Conservation (phyloP, 2,888 invertebrate genomes). For the Agapetus fuscipes region DNA sequence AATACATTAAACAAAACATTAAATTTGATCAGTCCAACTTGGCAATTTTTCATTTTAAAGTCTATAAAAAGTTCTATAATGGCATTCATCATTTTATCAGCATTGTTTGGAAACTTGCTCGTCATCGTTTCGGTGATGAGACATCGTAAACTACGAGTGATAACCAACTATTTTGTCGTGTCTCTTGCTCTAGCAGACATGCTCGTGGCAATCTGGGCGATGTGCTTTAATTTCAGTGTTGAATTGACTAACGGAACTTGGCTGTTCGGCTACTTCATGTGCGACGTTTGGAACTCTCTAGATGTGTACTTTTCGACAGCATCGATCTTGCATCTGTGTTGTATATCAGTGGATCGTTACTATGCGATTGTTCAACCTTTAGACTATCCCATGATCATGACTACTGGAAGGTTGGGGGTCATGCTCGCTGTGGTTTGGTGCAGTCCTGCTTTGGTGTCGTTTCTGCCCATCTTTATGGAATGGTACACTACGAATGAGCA, state of each 20-base stretch:
- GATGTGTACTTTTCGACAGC: conserved; percentile 94
- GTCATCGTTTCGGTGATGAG: conserved; percentile 84
- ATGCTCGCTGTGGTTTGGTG: conserved; percentile 89
- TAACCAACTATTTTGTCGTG: conserved; percentile 94
- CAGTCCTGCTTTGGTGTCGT: conserved; percentile 84
- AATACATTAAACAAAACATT: no score
- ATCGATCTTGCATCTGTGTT: conserved; percentile 87
- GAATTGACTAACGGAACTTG: conserved; percentile 76
- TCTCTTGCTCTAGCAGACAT: conserved; percentile 90
- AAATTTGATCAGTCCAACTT: conserved; percentile 29
- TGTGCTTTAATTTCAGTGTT: conserved; percentile 89
- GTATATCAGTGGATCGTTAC: conserved; percentile 82
- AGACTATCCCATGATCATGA: conserved; percentile 91
- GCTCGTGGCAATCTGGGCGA: conserved; percentile 87
- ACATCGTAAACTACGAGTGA: conserved; percentile 61
- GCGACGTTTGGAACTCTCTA: conserved; percentile 92
- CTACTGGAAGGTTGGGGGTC: conserved; percentile 64
- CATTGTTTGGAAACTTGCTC: conserved; percentile 80
- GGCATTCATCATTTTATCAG: conserved; percentile 79
- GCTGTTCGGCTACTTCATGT: conserved; percentile 87
- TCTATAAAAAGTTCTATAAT: conserved; percentile 70
- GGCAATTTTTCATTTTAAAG: conserved; percentile 48
- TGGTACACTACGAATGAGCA: conserved; percentile 88
- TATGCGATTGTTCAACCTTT: conserved; percentile 90
- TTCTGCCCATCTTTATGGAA: conserved; percentile 89